These are phyloP conservation scores for Hypanus sabinus DNA, from an alignment of 2,113 vertebrate species.

Conservation along the genomic window DNA sequence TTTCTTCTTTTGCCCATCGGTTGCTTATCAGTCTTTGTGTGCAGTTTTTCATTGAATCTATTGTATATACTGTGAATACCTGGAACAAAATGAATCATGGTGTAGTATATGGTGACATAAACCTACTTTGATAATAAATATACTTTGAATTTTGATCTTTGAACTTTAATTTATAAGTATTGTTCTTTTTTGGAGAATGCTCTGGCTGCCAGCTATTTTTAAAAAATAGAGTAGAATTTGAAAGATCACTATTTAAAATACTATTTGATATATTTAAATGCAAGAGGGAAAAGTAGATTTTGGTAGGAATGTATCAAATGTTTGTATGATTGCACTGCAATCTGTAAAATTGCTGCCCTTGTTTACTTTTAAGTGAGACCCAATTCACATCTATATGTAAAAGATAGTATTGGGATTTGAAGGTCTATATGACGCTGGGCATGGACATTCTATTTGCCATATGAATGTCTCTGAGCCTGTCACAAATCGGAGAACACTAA, in stretches of 20 bases:
- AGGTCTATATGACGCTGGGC: neutral
- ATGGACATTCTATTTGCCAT: neutral
- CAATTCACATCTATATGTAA: too few species aligned
- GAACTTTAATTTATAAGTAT: neutral
- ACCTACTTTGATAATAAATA: too few species aligned
- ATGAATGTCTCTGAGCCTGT: neutral
- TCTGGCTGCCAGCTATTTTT: neutral
- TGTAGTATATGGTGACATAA: too few species aligned
- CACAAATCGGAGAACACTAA: neutral
- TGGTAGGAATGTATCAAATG: neutral
- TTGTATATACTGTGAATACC: too few species aligned
- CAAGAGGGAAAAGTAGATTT: neutral
- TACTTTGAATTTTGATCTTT: too few species aligned
- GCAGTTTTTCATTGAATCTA: too few species aligned
- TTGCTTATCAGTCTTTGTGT: too few species aligned
- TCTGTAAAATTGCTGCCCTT: neutral
- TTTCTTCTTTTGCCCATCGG: too few species aligned
- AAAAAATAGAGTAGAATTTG: neutral
- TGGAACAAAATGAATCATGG: too few species aligned
- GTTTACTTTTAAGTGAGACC: neutral
- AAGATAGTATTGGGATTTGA: neutral
- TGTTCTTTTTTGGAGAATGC: too few species aligned
- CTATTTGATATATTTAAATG: neutral
- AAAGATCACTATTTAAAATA: neutral
- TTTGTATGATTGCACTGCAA: neutral